These are phyloP conservation scores for Umimayanthus kanabou DNA, from an alignment of 92 coral and sea anemone species.

Conservation along the genomic window DNA sequence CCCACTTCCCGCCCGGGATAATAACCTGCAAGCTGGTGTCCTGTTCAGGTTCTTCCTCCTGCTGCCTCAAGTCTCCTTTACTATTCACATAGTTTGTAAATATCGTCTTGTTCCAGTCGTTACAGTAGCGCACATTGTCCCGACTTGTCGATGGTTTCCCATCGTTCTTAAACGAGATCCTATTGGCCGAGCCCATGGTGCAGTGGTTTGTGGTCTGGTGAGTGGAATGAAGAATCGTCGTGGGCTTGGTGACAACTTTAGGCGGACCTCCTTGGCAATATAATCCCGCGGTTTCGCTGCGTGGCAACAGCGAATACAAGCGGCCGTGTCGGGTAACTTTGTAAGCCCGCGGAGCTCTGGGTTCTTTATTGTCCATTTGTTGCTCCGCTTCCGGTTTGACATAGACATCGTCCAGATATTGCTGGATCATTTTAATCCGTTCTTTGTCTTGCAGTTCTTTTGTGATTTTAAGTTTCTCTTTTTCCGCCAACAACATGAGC, in stretches of 20 bases:
- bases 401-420: constrained; percentile 73
- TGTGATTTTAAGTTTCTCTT: constrained; percentile 60
- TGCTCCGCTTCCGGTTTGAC: constrained; percentile 31
- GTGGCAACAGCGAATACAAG: constrained; percentile 58
- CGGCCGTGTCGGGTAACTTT: constrained; percentile 64
- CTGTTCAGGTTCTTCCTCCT: constrained; percentile 47
- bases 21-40: constrained; percentile 61
- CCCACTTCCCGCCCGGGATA: no score
- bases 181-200: constrained; percentile 49
- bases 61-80: constrained; percentile 49
- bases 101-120: constrained; percentile 79
- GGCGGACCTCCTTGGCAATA: constrained; percentile 22
- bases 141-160: constrained; percentile 24
- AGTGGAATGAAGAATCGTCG: constrained; percentile 58
- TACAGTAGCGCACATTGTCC: constrained; percentile 62
- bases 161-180: constrained; percentile 52
- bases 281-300: constrained; percentile 38
- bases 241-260: constrained; percentile 60
- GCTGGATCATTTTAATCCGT: constrained; percentile 67
- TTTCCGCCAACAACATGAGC: constrained; percentile 54
- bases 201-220: constrained; percentile 42
- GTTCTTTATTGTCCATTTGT: constrained; percentile 14
- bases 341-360: constrained; percentile 32
- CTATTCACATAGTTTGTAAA: constrained; percentile 81
- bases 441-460: constrained; percentile 76